These are phyloP conservation scores for Xerus inauris DNA, from an alignment of 2,113 vertebrate species.

Conservation along the genomic window DNA sequence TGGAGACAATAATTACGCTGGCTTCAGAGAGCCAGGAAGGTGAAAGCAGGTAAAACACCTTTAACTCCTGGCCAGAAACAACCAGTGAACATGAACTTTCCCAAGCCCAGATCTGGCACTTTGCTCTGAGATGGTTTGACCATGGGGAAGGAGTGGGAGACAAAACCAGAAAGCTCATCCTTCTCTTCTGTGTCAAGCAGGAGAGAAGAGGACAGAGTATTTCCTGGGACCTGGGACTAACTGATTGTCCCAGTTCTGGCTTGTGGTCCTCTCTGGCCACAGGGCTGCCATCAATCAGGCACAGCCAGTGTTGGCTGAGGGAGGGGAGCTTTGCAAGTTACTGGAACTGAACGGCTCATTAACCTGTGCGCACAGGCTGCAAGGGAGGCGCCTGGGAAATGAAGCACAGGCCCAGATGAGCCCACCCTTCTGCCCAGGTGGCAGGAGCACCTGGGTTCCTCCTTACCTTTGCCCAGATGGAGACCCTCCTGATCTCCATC, in stretches of 20 bases:
- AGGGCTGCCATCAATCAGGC: slow-evolving; percentile 38
- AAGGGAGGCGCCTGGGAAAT: background rate
- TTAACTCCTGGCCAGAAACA: background rate
- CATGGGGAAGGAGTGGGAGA: background rate
- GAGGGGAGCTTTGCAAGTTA: background rate
- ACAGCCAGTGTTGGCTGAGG: background rate
- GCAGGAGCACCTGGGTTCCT: background rate
- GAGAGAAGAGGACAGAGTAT: background rate
- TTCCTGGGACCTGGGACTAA: slow-evolving; percentile 31
- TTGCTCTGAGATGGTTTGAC: background rate
- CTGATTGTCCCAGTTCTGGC: background rate
- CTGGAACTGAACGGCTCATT: slow-evolving; percentile 48
- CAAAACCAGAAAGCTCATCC: background rate
- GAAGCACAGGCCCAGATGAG: background rate
- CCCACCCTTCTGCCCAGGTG: background rate
- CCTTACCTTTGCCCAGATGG: background rate
- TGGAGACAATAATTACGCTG: background rate
- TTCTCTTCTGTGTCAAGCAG: background rate
- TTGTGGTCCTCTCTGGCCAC: slow-evolving; percentile 19
- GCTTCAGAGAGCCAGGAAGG: background rate
- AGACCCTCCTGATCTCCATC: background rate
- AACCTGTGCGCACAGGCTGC: background rate
- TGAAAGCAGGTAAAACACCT: background rate
- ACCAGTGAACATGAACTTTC: background rate
- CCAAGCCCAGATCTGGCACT: background rate